These are phyloP conservation scores for Sebastes vulpes DNA, from an alignment of 2,797 vertebrate genomes.

Conservation along the genomic window DNA sequence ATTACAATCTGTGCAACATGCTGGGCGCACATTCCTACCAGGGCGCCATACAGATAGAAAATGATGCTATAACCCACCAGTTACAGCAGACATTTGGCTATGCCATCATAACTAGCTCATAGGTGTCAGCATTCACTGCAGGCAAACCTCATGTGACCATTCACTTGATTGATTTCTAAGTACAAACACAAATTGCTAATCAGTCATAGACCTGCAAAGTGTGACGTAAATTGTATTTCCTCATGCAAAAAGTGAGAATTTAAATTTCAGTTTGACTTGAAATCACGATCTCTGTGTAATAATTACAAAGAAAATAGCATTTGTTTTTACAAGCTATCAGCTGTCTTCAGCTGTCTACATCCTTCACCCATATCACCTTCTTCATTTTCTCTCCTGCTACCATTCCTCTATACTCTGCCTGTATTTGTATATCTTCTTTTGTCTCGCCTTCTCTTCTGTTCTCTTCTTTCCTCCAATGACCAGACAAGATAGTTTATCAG, in stretches of 20 bases:
- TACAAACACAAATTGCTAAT: no score
- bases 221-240: neutral
- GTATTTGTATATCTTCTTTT: conserved; percentile 27
- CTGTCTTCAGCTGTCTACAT: neutral
- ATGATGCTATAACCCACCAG: no score
- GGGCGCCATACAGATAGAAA: no score
- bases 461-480: conserved; percentile 20
- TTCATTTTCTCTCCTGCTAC: neutral
- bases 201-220: no score
- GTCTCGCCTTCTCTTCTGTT: neutral
- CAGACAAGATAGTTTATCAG: conserved; percentile 43
- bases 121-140: no score
- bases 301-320: neutral
- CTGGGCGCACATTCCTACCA: no score
- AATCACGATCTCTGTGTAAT: neutral
- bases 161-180: no score
- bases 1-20: no score
- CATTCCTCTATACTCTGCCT: neutral
- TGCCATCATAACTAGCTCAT: no score
- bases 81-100: accelerated
- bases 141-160: no score
- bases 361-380: neutral
- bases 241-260: neutral
- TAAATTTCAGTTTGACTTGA: neutral
- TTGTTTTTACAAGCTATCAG: neutral